Conservation (phyloP, 1,140 invertebrate species). For the Drosophila subobscura region DNA sequence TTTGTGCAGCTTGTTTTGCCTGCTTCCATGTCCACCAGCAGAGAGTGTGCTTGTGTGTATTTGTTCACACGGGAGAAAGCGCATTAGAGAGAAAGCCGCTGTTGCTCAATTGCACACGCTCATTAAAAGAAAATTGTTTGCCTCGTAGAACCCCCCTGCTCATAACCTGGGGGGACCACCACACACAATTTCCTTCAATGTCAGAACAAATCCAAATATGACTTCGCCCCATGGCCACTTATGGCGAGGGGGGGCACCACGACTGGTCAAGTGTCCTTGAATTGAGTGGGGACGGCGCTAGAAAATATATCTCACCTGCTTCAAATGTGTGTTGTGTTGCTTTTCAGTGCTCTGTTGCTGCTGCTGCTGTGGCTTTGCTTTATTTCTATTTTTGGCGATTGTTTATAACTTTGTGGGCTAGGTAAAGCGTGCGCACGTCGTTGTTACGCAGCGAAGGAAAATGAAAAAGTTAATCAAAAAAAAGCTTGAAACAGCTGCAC, state of each 20-base stretch:
- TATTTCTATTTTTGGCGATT: constrained; percentile 71
- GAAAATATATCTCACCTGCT: constrained; percentile 68
- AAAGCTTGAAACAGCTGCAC: constrained; percentile 45
- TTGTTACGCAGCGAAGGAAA: constrained; percentile 57
- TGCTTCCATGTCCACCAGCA: background rate
- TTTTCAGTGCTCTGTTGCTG: constrained; percentile 29
- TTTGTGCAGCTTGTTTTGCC: constrained; percentile 22
- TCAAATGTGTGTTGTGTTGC: background rate
- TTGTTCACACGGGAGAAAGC: constrained; percentile 59
- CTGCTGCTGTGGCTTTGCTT: constrained; percentile 18
- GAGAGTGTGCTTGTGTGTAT: background rate
- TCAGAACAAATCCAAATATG: constrained; percentile 24
- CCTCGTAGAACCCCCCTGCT: constrained; percentile 31
- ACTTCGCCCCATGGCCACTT: constrained; percentile 11
- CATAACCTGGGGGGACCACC: constrained; percentile 7
- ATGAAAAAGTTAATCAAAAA: constrained; percentile 66
- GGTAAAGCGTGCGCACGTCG: constrained; percentile 17
- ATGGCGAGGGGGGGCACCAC: background rate
- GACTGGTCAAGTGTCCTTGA: constrained; percentile 54
- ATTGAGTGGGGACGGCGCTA: constrained; percentile 4
- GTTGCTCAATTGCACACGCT: constrained; percentile 55
- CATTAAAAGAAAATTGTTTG: constrained; percentile 37
- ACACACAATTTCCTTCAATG: constrained; percentile 37
- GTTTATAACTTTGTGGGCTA: constrained; percentile 55
- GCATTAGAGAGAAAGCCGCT: constrained; percentile 64